Base-by-base conservation (phyloP, 2,888 invertebrate genomes). In the Megastigmus dorsalis region DNA sequence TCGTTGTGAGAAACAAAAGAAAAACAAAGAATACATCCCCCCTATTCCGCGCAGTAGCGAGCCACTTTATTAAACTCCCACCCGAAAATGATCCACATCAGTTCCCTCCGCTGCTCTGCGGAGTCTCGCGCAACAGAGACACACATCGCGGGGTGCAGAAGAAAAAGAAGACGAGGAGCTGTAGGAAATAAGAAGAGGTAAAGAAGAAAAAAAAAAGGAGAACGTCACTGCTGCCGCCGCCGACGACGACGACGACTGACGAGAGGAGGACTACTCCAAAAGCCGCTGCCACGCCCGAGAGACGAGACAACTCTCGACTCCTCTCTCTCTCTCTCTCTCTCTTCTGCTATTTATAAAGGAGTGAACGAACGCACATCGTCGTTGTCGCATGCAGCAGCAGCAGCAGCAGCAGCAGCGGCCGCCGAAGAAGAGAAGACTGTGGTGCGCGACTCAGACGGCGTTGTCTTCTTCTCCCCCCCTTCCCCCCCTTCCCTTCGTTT, bases 331-430 rank as follows among this genome's bases (percentile, higher is more conserved):
- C 6, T 48, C 48, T 28, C 33, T 36, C 60, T 60, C 50, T 20
- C 38, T 10, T 28, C 65, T 72, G 77, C 79, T 83, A 80, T 83
- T 84, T 83, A 84, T 84, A 84, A 84, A 82, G 73, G 81, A 81
- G 82, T 75, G 82, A 83, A 81, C 80, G 82, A 82, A 82, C 82
- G 80, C 79, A n/a, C n/a, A n/a, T n/a, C n/a, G n/a, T n/a, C n/a
- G 67, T 72, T 60, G 78, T 71, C 67, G 69, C 76, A 75, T 67
- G 72, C 71, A 15, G 30, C 54, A 33, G 30, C n/a, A n/a, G n/a
- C n/a, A n/a, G n/a, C n/a, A n/a, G n/a, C n/a, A n/a, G n/a, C n/a
- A n/a, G n/a, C n/a, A n/a, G n/a, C n/a, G n/a, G n/a, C n/a, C n/a
- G n/a, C n/a, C n/a, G n/a, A n/a, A n/a, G n/a, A n/a, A n/a, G n/a